Conservation (phyloP, 2,113 vertebrate genomes). For the Uropsilus gracilis region DNA sequence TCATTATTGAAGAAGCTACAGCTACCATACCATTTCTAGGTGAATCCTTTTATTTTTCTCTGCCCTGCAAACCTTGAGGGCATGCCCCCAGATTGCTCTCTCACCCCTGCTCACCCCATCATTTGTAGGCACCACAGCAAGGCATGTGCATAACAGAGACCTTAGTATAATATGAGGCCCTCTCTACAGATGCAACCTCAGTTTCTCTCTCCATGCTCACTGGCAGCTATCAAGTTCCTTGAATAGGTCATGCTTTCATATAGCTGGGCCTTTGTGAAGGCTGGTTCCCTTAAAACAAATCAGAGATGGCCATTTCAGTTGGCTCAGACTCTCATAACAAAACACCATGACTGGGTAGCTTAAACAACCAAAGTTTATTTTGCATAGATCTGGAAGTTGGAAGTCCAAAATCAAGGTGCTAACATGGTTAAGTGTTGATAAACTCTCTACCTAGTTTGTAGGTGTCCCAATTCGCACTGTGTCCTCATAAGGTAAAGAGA, state of each 20-base stretch:
- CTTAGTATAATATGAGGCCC: background rate
- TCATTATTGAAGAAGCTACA: background rate
- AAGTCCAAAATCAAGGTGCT: background rate
- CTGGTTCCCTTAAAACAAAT: constrained; percentile 24
- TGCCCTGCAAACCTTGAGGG: background rate
- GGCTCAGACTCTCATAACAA: background rate
- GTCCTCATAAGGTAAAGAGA: background rate
- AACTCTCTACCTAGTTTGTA: background rate
- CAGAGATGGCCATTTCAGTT: background rate
- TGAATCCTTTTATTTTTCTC: background rate
- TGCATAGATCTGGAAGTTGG: background rate
- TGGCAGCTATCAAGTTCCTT: background rate
- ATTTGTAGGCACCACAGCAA: background rate
- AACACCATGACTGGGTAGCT: background rate
- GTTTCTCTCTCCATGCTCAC: background rate
- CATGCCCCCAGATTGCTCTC: background rate
- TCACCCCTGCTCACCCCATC: background rate
- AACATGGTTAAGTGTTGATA: background rate
- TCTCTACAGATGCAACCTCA: background rate
- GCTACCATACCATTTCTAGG: background rate
- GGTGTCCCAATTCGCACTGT: background rate
- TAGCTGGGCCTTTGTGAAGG: background rate
- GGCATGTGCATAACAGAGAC: background rate
- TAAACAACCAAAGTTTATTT: background rate
- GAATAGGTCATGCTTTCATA: background rate